Percentiles rank a stretch among this genome's conserved stretches.
These are phyloP conservation scores for Crypturellus tataupa DNA, from an alignment of 2,797 vertebrate species.

Conservation along the genomic window DNA sequence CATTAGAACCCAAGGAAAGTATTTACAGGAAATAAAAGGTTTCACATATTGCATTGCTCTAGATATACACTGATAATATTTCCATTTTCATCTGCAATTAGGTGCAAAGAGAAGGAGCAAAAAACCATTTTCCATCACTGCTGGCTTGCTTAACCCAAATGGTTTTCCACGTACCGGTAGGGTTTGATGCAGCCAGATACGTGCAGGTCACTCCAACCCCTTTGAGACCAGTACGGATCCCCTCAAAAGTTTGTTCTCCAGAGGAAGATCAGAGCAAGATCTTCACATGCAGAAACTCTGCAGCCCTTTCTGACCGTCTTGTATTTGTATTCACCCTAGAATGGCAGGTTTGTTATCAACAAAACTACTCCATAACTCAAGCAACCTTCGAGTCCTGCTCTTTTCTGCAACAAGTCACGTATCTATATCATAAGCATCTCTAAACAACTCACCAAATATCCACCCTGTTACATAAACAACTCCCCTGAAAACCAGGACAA, in stretches of 20 bases:
- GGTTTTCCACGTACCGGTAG: not conserved
- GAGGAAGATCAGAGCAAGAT: not conserved
- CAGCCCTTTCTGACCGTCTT: not conserved
- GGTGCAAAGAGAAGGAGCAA: not conserved
- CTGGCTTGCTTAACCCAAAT: not conserved
- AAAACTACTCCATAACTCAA: not conserved
- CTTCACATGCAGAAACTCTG: not conserved
- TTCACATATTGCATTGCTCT: not conserved
- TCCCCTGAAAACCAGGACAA: not conserved
- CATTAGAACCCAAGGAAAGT: not conserved
- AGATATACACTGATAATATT: not conserved
- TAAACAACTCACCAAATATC: not conserved
- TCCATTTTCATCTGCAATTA: not conserved
- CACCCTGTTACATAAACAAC: not conserved
- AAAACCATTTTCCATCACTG: not conserved
- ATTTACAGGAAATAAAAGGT: not conserved
- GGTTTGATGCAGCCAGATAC: not conserved
- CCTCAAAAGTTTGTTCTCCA: not conserved
- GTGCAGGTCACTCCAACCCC: fast-evolving
- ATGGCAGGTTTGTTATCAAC: not conserved
- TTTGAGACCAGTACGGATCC: not conserved
- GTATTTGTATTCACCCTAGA: not conserved
- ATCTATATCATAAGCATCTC: not conserved
- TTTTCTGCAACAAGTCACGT: not conserved
- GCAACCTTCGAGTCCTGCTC: not conserved